Percentiles rank a stretch among this genome's conserved stretches.
Conservation (phyloP, 2,797 vertebrate genomes). For the Lithobates sylvaticus region DNA sequence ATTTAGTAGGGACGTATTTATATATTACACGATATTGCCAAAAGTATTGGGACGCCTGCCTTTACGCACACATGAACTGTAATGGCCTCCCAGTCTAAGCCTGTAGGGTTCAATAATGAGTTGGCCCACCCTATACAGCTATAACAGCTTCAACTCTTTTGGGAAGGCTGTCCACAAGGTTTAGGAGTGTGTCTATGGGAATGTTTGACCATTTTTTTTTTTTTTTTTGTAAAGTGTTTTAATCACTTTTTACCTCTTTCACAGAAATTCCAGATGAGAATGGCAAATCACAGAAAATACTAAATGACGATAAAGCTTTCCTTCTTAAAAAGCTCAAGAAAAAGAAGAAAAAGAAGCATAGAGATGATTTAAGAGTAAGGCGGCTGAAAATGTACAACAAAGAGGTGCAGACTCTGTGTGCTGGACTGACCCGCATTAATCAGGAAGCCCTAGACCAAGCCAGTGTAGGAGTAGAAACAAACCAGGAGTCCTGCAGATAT, state of each 20-base stretch:
- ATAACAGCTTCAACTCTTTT: too few relatives aligned
- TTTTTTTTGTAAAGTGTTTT: background rate
- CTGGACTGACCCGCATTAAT: conserved; percentile 79
- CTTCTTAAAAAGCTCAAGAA: conserved; percentile 92
- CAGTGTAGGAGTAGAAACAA: conserved; percentile 74
- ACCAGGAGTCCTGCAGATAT: conserved; percentile 73
- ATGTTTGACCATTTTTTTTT: too few relatives aligned
- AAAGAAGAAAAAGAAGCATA: conserved; percentile 93
- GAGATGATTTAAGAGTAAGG: conserved; percentile 86
- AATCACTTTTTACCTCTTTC: background rate
- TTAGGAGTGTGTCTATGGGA: too few relatives aligned
- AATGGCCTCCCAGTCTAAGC: too few relatives aligned
- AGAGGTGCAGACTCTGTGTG: conserved; percentile 89
- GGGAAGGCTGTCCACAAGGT: too few relatives aligned
- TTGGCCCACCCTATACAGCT: too few relatives aligned
- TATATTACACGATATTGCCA: too few relatives aligned
- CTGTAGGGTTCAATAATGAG: too few relatives aligned
- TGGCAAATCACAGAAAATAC: conserved; percentile 83
- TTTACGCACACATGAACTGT: too few relatives aligned
- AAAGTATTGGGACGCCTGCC: too few relatives aligned
- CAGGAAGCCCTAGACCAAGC: conserved; percentile 74
- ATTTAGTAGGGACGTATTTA: too few relatives aligned
- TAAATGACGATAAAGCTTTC: conserved; percentile 74
- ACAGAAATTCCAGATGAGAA: conserved; percentile 88
- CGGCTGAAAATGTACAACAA: conserved; percentile 89